Conservation (phyloP, 2,888 invertebrate species). For the Rambutsinella grinnellia region DNA sequence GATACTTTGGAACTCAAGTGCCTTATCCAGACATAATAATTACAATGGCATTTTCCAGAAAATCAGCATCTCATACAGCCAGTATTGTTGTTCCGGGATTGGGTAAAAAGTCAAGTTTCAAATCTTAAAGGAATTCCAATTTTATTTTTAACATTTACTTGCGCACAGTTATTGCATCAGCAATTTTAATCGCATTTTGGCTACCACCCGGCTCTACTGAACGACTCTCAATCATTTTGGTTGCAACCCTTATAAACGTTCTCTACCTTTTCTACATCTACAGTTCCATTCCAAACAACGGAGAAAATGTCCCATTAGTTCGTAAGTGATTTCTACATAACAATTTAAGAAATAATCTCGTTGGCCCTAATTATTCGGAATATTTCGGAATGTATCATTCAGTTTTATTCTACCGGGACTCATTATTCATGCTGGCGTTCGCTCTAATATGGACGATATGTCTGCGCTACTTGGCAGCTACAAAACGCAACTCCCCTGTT, state of each 20-base stretch:
- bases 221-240: constrained; percentile 57
- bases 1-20: constrained; percentile 48
- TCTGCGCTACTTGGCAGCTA: constrained; percentile 64
- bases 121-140: background rate
- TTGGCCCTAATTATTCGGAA: background rate
- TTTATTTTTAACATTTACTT: background rate
- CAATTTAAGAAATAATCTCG: background rate
- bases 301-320: constrained; percentile 64
- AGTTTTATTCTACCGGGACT: constrained; percentile 66
- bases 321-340: constrained; percentile 57
- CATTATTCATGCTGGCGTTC: constrained; percentile 62
- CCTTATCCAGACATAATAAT: constrained; percentile 60
- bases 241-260: constrained; percentile 61
- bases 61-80: constrained; percentile 59
- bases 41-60: constrained; percentile 33
- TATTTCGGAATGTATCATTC: too few species aligned
- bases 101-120: constrained; percentile 42
- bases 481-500: constrained; percentile 65
- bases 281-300: constrained; percentile 62
- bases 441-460: constrained; percentile 65
- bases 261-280: constrained; percentile 64
- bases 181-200: constrained; percentile 65
- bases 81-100: constrained; percentile 64
- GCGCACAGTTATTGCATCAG: constrained; percentile 61
- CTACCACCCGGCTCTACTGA: constrained; percentile 64